A percentile compares a stretch with the other conserved stretches of the same genome.
These are phyloP conservation scores for Phenacoccus solenopsis DNA, from an alignment of 1,140 invertebrate genomes.

Conservation along the genomic window DNA sequence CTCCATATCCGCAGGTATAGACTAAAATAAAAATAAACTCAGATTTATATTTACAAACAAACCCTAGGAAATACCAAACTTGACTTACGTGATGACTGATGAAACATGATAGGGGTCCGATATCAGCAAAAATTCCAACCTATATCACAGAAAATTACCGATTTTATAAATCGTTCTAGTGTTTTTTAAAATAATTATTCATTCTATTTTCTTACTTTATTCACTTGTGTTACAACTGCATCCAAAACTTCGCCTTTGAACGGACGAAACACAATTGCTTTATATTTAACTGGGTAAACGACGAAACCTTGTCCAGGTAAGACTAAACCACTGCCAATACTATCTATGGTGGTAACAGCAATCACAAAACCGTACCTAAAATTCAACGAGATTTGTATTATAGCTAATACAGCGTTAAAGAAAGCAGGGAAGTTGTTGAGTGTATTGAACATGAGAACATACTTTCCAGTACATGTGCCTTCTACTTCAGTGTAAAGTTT, in stretches of 20 bases:
- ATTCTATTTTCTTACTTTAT: constrained; percentile 81
- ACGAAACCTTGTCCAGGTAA: constrained; percentile 98
- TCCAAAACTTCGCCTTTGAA: constrained; percentile 99
- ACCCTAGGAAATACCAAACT: constrained; percentile 22
- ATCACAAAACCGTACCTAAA: constrained; percentile 96
- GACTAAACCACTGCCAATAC: constrained; percentile 94
- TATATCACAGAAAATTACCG: too few relatives aligned
- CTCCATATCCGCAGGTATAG: constrained; percentile 97
- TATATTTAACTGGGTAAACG: constrained; percentile 97
- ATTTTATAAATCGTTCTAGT: too few relatives aligned
- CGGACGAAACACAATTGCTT: constrained; percentile 97
- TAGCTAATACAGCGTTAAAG: neutral
- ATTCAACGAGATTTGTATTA: constrained; percentile 19
- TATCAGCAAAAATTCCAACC: constrained; percentile 98
- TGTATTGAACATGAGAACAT: constrained; percentile 32
- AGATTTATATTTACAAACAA: too few relatives aligned
- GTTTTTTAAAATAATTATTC: too few relatives aligned
- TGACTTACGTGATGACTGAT: constrained; percentile 91
- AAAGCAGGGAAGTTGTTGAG: too few relatives aligned
- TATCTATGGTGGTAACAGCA: constrained; percentile 97
- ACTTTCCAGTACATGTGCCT: constrained; percentile 98
- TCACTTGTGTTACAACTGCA: constrained; percentile 97
- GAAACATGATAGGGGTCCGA: constrained; percentile 97
- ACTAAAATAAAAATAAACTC: constrained; percentile 52
- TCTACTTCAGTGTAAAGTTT: constrained; percentile 99